Percentiles rank a stretch among this genome's conserved stretches.
These are phyloP conservation scores for Babylonia areolata DNA, from an alignment of 1,140 invertebrate genomes.

Conservation along the genomic window DNA sequence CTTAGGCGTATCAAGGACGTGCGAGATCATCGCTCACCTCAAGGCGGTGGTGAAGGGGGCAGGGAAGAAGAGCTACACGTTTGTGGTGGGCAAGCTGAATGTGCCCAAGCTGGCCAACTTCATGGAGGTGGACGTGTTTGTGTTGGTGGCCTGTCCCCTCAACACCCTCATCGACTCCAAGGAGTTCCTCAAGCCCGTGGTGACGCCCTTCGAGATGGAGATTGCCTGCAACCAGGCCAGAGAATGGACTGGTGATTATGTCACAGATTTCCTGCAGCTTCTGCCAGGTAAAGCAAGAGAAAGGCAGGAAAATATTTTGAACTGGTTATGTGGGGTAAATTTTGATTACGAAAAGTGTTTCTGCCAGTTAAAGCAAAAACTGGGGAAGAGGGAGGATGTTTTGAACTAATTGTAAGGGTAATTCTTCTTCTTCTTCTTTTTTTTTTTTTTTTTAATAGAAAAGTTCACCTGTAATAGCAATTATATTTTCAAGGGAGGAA, in stretches of 20 bases:
- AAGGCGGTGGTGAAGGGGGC: constrained; percentile 84
- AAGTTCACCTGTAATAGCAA: no score
- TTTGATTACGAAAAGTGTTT: no score
- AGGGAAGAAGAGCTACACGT: constrained; percentile 91
- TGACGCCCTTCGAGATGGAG: constrained; percentile 95
- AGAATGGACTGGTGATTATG: constrained; percentile 81
- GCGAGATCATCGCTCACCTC: constrained; percentile 85
- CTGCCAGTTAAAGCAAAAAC: not conserved
- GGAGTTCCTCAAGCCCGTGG: constrained; percentile 92
- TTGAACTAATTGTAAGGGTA: no score
- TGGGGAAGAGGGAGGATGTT: no score
- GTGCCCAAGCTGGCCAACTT: constrained; percentile 95
- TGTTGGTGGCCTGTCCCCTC: constrained; percentile 92
- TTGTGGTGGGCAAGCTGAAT: constrained; percentile 94
- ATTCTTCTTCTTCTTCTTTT: no score
- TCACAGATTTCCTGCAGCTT: constrained; percentile 86
- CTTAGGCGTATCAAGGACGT: constrained; percentile 87
- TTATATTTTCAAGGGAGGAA: no score
- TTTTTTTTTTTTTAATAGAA: no score
- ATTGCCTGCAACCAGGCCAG: constrained; percentile 85
- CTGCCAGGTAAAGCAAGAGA: constrained; percentile 78
- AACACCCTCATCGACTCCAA: constrained; percentile 87
- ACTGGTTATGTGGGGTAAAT: no score
- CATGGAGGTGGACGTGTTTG: constrained; percentile 93
- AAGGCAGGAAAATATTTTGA: no score